Evolutionary conservation across 2,888 invertebrate species (phyloP), one percentile per base, ranked within the genome.

Genomic region (Cheilosia scutellata): DNA sequence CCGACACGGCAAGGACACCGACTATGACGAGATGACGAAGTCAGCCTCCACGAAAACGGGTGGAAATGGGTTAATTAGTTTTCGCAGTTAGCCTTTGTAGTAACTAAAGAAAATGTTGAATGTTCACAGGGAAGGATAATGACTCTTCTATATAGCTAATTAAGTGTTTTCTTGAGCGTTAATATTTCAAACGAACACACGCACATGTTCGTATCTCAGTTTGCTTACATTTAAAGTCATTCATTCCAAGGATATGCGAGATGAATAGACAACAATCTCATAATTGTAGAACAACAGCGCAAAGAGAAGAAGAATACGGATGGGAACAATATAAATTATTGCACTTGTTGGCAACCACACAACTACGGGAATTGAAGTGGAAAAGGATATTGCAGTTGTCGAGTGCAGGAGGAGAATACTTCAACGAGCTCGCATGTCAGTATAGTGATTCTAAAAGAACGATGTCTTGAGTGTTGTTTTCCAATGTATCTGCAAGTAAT

Each of bases 21-120:
- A 9, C 49, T 33, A 49, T 75, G 57, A 37, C 13, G 29, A 47
- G 16, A 44, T 42, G 33, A 37, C 25, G 20, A n/a, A 29, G 58
- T 42, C 58, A 47, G 9, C 55, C 20, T n/a, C 16, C n/a, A 2
- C 16, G 9, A 27, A 33, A 65, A 47, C 65, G 7, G 37, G 37
- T 66, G 62, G 60, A 75, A 80, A 47, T 68, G 66, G 55, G 75
- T 60, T 80, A 80, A 80, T 80, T 80, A 75, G 80, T 55, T 80
- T 70, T 75, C 55, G 40, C 68, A 47, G 44, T 80, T 66, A 40
- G 53, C 37, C 60, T 53, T 66, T 74, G 60, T 53, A 51, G 44
- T 9, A 33, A 33, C n/a, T 16, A 11, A 7, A 5, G 6, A 20
- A 31, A 44, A 53, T 20, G 40, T 29, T n/a, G 16, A 75, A 74